These are phyloP conservation scores for Mus spretus DNA, from an alignment of 2,797 vertebrate species.

Conservation along the genomic window DNA sequence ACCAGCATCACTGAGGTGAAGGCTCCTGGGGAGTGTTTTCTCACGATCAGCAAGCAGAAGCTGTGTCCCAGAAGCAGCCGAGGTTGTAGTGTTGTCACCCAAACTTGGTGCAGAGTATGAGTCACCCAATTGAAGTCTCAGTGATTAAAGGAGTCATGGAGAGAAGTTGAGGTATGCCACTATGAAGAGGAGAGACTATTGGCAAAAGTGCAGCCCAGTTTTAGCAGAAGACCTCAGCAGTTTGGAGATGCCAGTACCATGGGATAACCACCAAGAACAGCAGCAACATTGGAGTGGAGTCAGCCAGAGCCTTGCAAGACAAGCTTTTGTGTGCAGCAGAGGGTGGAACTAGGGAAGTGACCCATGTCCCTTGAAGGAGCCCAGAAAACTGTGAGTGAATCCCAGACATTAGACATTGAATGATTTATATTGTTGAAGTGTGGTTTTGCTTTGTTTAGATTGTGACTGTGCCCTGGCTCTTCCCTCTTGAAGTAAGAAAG, in stretches of 20 bases:
- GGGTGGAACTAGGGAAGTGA: not conserved
- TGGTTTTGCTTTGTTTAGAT: not conserved
- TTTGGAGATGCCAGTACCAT: not conserved
- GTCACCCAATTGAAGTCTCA: not conserved
- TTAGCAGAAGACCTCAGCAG: not conserved
- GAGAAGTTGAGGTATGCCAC: not conserved
- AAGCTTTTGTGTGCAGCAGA: not conserved
- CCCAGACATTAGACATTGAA: not conserved
- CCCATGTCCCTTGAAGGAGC: not conserved
- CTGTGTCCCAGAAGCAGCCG: not conserved
- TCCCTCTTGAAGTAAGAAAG: not conserved
- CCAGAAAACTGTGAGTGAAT: not conserved
- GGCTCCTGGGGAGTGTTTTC: not conserved
- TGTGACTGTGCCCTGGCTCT: not conserved
- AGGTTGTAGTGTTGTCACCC: not conserved
- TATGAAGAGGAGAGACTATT: not conserved
- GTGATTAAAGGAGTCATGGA: not conserved
- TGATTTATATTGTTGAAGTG: not conserved
- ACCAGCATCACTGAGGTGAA: not conserved
- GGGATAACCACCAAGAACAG: not conserved
- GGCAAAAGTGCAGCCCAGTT: not conserved
- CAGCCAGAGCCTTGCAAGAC: not conserved
- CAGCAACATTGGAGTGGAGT: not conserved
- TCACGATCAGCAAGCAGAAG: not conserved
- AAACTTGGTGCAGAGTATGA: not conserved